Base-by-base conservation (phyloP, 2,888 invertebrate species). In the Phorcus lineatus region DNA sequence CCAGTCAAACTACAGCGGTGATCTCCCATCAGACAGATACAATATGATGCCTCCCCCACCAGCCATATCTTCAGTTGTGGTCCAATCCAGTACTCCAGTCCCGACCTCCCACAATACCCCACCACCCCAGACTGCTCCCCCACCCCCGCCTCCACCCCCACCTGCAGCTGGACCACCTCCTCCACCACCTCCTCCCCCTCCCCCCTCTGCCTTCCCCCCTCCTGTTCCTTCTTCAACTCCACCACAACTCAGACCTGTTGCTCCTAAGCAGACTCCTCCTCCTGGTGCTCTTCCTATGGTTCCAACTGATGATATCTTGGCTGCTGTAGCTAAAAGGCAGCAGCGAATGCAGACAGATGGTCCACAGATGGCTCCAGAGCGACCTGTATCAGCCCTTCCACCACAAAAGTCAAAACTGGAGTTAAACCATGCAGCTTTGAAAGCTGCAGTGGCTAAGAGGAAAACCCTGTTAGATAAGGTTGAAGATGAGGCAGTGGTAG, bases 381-480 rank as follows among this genome's bases (percentile, higher is more conserved):
- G 28, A 66, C 66, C 76, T 22, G 66, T 22, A 9, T 52, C 57
- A 55, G 54, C 57, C 40, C 36, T 54, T 7, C 55, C 74, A 13
- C 22, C 74, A 19, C 54, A 17, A 24, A 79, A 66, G 77, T 81
- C 78, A 81, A 83, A 22, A 81, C 83, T 80, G 53, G 82, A 83
- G 40, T 67, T 82, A 66, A 85, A 85, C 31, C 92, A 92, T 62
- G 89, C 89, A 62, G 92, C 92, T 7, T 87, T 92, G 54, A 86
- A 90, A 78, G 91, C 90, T 16, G 92, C 92, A 6, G 90, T 92
- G 2, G 91, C 90, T n/a, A 89, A 86, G 78, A 82, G 92, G 17
- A 87, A 91, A 66, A 83, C 83, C 53, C 74, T 88, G n/a, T 86
- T 92, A 7, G 90, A 90, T 22, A 85, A 88, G 74, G 77, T 79